phyloP scores from a whole-genome alignment of 2,888 invertebrate genomes.

The Ennomos erosarius region DNA sequence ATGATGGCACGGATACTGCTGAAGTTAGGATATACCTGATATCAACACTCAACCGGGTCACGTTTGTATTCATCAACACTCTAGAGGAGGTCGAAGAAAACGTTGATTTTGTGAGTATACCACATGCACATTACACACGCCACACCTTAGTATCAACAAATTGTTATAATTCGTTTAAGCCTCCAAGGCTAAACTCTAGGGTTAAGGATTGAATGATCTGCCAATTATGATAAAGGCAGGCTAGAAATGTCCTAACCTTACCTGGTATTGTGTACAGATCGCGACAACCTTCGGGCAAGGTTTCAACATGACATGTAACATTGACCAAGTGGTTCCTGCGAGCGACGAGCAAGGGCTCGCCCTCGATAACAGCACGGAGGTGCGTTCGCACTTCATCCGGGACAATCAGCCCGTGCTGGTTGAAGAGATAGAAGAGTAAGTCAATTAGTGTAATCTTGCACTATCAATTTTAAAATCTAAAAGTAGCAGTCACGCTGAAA shows the following conservation, averaged over 20 bases:
- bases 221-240: too few species aligned
- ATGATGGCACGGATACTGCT: conserved; percentile 67
- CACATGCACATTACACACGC: too few species aligned
- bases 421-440: conserved; percentile 81
- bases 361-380: conserved; percentile 70
- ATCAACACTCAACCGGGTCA: conserved; percentile 82
- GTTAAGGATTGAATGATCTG: too few species aligned
- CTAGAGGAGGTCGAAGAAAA: conserved; percentile 67
- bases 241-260: too few species aligned
- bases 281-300: conserved; percentile 76
- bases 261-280: conserved; percentile 65
- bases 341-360: conserved; percentile 64
- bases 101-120: conserved; percentile 76
- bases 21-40: conserved; percentile 85
- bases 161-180: too few species aligned
- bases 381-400: conserved; percentile 86
- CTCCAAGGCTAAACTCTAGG: too few species aligned
- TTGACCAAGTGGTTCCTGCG: conserved; percentile 81
- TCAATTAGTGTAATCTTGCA: conserved; percentile 64
- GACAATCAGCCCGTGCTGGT: conserved; percentile 79
- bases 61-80: conserved; percentile 83
- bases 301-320: conserved; percentile 84
- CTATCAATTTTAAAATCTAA: neutral
- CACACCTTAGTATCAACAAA: neutral
- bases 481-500: too few species aligned